Conservation (phyloP, 1,140 invertebrate species). For the Drosophila lacertosa region DNA sequence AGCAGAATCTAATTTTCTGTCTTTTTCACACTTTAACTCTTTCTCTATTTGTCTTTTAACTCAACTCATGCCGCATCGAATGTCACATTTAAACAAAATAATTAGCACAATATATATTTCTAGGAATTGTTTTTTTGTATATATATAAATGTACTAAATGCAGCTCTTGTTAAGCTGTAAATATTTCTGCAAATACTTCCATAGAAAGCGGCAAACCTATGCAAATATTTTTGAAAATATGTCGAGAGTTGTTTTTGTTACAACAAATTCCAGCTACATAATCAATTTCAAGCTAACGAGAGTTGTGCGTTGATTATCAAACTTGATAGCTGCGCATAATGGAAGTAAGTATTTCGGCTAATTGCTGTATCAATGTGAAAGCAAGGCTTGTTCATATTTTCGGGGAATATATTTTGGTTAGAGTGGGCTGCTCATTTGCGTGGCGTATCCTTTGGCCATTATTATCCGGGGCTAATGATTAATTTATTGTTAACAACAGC, state of each 20-base stretch:
- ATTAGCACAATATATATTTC: background rate
- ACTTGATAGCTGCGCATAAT: background rate
- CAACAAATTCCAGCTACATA: too few species aligned
- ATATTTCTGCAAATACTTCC: background rate
- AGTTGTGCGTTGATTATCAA: background rate
- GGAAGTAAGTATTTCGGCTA: background rate
- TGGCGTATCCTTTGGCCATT: slow-evolving; percentile 50
- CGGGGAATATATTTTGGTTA: background rate
- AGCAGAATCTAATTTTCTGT: background rate
- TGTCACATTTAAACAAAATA: background rate
- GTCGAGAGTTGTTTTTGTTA: background rate
- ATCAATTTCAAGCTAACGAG: too few species aligned
- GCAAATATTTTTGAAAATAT: background rate
- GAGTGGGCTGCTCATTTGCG: background rate
- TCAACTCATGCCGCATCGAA: too few species aligned
- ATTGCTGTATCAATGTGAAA: background rate
- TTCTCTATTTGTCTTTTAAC: too few species aligned
- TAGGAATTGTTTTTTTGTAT: background rate
- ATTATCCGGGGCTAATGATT: slow-evolving; percentile 51
- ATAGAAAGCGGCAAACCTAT: background rate
- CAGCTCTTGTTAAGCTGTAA: background rate
- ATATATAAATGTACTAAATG: background rate
- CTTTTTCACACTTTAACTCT: too few species aligned
- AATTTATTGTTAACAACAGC: slow-evolving; percentile 54
- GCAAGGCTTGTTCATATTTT: background rate